phyloP scores from a whole-genome alignment of 2,888 invertebrate genomes.

The Iselma pallidipennis region DNA sequence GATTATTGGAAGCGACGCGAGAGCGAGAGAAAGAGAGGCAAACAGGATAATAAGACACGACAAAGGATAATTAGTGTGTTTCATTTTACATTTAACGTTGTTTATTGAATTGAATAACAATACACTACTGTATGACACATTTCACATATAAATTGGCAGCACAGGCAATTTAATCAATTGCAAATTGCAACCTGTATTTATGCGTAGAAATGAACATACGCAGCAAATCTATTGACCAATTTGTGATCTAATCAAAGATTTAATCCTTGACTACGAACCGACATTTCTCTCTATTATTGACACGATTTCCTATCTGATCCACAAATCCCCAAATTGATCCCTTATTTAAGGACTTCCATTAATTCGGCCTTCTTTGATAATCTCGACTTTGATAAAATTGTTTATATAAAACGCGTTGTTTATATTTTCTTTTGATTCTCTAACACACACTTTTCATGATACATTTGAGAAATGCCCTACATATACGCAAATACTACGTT shows the following conservation, averaged over 20 bases:
- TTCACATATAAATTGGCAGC: background rate
- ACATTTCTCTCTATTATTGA: too few relatives aligned
- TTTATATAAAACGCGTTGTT: too few relatives aligned
- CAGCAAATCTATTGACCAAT: background rate
- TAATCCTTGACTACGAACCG: background rate
- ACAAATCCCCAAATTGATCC: background rate
- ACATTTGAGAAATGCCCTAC: background rate
- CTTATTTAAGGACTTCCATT: too few relatives aligned
- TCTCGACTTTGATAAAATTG: too few relatives aligned
- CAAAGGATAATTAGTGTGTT: background rate
- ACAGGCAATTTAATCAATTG: background rate
- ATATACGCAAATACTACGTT: background rate
- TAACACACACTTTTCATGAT: too few relatives aligned
- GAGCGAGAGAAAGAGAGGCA: background rate
- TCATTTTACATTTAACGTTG: too few relatives aligned
- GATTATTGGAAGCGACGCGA: background rate
- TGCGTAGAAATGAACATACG: background rate
- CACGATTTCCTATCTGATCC: background rate
- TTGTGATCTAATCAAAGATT: background rate
- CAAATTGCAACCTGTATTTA: background rate
- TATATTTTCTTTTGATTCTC: too few relatives aligned
- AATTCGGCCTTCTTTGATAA: too few relatives aligned
- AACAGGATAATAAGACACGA: background rate
- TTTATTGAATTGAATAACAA: background rate
- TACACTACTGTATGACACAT: background rate